These are phyloP conservation scores for Tetragnatha montana DNA, from an alignment of 2,888 invertebrate species.

Conservation along the genomic window DNA sequence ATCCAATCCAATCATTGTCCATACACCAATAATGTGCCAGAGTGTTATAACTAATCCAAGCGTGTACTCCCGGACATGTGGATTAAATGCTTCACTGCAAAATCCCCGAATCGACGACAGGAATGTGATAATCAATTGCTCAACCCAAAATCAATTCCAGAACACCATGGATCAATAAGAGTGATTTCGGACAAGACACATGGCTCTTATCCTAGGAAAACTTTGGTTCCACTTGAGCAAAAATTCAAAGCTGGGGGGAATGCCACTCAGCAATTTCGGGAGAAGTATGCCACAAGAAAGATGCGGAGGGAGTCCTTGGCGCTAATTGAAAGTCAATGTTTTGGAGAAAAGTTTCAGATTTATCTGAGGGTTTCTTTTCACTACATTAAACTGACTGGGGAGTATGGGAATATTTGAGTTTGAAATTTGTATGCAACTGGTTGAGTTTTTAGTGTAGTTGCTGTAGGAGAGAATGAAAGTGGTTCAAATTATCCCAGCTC, in stretches of 20 bases:
- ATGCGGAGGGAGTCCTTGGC: not conserved
- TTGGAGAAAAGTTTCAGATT: not conserved
- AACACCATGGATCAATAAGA: not conserved
- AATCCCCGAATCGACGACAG: not conserved
- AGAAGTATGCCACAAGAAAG: not conserved
- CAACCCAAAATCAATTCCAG: conserved; percentile 1
- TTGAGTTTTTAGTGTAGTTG: too few species aligned
- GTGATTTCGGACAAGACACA: not conserved
- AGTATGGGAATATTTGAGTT: not conserved
- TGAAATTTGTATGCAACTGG: not conserved
- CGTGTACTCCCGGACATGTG: too few species aligned
- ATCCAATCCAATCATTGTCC: too few species aligned
- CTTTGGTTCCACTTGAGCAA: not conserved
- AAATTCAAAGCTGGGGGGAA: not conserved
- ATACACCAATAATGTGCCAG: too few species aligned
- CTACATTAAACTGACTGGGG: not conserved
- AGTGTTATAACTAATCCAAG: too few species aligned
- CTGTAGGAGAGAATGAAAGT: too few species aligned
- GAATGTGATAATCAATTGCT: not conserved
- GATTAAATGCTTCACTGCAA: not conserved
- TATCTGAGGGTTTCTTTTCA: not conserved
- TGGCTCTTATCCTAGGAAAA: not conserved
- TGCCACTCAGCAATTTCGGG: not conserved
- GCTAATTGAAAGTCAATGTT: not conserved
- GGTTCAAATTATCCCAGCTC: too few species aligned